Evolutionary conservation across 2,888 invertebrate species (phyloP).

Genomic region (Leucophenga montana): DNA sequence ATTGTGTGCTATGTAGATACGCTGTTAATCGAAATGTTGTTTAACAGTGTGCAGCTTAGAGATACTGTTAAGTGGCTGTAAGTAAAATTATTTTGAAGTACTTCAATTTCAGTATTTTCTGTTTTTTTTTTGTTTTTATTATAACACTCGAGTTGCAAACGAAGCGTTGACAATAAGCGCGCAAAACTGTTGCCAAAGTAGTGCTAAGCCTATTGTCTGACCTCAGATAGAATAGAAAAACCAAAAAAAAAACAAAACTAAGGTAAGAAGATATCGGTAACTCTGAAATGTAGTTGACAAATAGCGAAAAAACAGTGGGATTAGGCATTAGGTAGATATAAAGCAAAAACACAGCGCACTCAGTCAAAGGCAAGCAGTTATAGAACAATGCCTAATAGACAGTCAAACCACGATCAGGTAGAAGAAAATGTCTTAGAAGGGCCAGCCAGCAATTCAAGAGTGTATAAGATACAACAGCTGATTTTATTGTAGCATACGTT

Average conservation of each 20-base stretch:
- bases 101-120: background rate
- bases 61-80: background rate
- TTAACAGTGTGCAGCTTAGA: background rate
- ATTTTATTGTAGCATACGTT: conserved; percentile 17
- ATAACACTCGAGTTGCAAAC: conserved; percentile 57
- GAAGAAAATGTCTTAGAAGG: conserved; percentile 27
- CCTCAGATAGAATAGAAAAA: conserved; percentile 58
- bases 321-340: conserved; percentile 13
- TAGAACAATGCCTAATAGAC: conserved; percentile 34
- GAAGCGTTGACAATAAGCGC: conserved; percentile 64
- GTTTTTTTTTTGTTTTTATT: background rate
- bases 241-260: conserved; percentile 57
- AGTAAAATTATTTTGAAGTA: too few species aligned
- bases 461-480: conserved; percentile 19
- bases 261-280: conserved; percentile 23
- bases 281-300: conserved; percentile 57
- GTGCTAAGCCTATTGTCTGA: conserved; percentile 67
- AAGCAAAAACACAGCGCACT: background rate
- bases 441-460: background rate
- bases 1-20: background rate
- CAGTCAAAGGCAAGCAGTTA: background rate
- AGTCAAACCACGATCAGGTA: conserved; percentile 28
- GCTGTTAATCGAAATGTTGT: background rate
- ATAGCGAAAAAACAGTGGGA: conserved; percentile 36
- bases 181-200: conserved; percentile 52